phyloP scores from a whole-genome alignment of 2,113 vertebrate species.

The Takifugu bimaculatus region DNA sequence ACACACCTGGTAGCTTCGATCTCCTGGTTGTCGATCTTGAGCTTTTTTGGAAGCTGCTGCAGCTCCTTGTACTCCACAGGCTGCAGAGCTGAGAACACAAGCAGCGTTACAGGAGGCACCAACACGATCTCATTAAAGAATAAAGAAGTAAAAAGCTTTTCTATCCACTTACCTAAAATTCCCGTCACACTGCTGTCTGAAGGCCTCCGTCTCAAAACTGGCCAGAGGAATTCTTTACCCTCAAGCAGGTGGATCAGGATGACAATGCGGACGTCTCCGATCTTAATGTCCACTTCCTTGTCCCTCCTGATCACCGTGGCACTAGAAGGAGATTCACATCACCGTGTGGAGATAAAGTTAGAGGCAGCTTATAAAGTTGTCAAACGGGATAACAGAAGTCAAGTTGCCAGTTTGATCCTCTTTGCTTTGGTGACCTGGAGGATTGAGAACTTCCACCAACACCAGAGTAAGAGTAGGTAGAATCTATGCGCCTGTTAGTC shows the following conservation, averaged over 20 bases:
- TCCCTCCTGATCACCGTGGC: too few relatives aligned
- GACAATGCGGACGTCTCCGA: constrained; percentile 40
- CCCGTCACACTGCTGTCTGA: constrained; percentile 10
- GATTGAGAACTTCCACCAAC: too few relatives aligned
- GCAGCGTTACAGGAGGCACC: background rate
- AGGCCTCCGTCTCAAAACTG: constrained; percentile 43
- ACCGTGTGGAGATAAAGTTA: too few relatives aligned
- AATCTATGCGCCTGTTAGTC: too few relatives aligned
- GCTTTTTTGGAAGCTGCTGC: background rate
- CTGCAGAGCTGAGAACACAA: constrained; percentile 36
- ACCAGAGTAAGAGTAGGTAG: too few relatives aligned
- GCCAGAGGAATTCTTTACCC: constrained; percentile 55
- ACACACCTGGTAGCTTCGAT: constrained; percentile 19
- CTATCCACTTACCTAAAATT: constrained; percentile 28
- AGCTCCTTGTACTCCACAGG: constrained; percentile 35
- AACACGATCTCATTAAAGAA: background rate
- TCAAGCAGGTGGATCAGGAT: constrained; percentile 46
- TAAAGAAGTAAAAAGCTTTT: background rate
- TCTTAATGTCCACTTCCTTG: constrained; percentile 43
- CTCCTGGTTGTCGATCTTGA: constrained; percentile 37
- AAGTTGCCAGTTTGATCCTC: too few relatives aligned
- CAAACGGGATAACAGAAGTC: too few relatives aligned
- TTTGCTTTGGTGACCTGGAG: too few relatives aligned
- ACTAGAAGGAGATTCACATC: too few relatives aligned
- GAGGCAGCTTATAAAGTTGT: too few relatives aligned